Conservation (phyloP, 2,888 invertebrate species). For the Stegophylla sp. region DNA sequence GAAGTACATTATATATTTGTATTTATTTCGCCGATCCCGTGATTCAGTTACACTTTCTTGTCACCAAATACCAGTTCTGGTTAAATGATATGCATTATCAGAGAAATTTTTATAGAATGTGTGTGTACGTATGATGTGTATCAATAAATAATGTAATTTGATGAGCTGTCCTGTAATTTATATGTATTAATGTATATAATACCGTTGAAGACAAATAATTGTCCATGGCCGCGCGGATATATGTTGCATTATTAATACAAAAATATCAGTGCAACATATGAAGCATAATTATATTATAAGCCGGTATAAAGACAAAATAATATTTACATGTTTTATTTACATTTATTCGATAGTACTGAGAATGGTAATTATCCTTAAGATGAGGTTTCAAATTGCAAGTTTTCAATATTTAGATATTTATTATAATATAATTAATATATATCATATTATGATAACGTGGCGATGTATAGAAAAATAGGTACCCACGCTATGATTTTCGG, state of each 20-base stretch:
- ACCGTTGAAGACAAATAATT: not conserved
- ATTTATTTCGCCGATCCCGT: slow-evolving; percentile 33
- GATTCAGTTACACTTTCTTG: slow-evolving; percentile 55
- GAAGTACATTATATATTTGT: slow-evolving; percentile 4
- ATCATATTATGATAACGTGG: no score
- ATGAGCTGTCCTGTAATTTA: not conserved
- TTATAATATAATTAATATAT: no score
- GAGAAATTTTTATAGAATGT: slow-evolving; percentile 42
- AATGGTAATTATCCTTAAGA: no score
- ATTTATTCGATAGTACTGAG: no score
- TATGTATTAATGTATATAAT: no score
- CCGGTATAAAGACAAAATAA: no score
- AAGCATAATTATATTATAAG: no score
- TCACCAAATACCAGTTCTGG: slow-evolving; percentile 50
- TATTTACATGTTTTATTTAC: no score
- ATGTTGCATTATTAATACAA: not conserved
- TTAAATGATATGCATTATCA: slow-evolving; percentile 26
- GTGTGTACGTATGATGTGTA: not conserved
- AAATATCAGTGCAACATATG: not conserved
- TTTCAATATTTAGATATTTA: no score
- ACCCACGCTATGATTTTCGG: no score
- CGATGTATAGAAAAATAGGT: no score
- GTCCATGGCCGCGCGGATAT: not conserved
- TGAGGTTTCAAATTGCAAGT: no score
- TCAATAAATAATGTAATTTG: not conserved